Percentiles rank a stretch among this genome's conserved stretches.
phyloP scores from a whole-genome alignment of 1,140 invertebrate genomes.

The Pentalonia nigronervosa region DNA sequence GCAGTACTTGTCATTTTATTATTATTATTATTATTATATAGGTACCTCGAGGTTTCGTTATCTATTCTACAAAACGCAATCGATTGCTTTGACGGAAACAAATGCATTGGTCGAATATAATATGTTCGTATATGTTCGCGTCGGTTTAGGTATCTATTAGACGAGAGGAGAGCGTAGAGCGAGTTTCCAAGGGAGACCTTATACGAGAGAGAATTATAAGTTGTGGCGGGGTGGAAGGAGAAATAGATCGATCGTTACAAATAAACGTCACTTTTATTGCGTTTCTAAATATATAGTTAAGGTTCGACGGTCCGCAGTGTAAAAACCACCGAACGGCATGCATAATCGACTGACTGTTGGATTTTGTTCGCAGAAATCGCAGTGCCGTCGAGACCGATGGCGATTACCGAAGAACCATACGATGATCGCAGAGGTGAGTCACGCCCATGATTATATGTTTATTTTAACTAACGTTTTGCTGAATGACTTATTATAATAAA shows the following conservation, averaged over 20 bases:
- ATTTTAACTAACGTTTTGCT: background rate
- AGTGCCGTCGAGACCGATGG: slow-evolving; percentile 27
- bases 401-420: background rate
- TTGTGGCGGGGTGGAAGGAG: background rate
- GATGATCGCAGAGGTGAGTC: slow-evolving; percentile 10
- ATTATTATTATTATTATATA: background rate
- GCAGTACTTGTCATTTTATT: background rate
- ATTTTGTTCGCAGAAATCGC: slow-evolving; percentile 48
- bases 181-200: background rate
- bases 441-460: background rate
- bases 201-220: background rate
- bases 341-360: background rate
- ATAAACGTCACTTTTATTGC: background rate
- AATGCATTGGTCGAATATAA: background rate
- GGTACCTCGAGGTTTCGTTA: background rate
- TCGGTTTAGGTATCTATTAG: background rate
- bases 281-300: background rate
- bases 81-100: background rate
- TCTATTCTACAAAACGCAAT: background rate
- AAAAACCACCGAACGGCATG: background rate
- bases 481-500: background rate
- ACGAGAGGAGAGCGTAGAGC: background rate
- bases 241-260: background rate
- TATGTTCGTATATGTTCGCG: background rate
- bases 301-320: background rate